Percentiles rank a stretch among this genome's conserved stretches.
phyloP scores from a whole-genome alignment of 2,888 invertebrate species.

The Chalcosyrphus nemorum region DNA sequence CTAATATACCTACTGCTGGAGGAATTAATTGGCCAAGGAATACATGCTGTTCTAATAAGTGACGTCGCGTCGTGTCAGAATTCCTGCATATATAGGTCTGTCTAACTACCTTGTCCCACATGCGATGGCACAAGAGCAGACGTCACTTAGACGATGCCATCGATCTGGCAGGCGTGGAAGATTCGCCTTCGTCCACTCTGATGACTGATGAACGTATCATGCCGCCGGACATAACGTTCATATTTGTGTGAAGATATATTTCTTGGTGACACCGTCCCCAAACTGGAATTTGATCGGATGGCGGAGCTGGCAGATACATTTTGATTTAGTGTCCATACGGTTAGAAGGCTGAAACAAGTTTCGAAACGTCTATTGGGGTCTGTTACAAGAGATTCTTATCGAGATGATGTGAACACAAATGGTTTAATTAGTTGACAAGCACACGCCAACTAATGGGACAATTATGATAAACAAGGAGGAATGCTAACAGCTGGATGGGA shows the following conservation, averaged over 20 bases:
- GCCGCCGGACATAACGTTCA: constrained; percentile 3
- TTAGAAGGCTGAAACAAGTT: constrained; percentile 8
- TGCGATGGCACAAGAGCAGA: neutral
- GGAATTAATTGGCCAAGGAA: neutral
- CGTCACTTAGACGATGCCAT: neutral
- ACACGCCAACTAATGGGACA: constrained; percentile 27
- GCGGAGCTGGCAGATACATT: neutral
- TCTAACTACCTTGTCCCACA: constrained; percentile 1
- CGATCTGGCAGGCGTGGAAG: neutral
- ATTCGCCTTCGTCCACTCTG: neutral
- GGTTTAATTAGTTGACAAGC: constrained; percentile 60
- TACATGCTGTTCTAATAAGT: neutral
- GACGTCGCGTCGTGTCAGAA: constrained; percentile 16
- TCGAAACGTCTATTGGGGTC: constrained; percentile 20
- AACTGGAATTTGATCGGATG: constrained; percentile 6
- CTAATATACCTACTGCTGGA: neutral
- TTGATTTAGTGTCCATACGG: constrained; percentile 34
- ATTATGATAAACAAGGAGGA: constrained; percentile 22
- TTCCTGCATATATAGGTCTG: neutral
- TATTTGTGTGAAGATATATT: neutral
- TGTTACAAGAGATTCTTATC: constrained; percentile 52
- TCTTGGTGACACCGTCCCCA: constrained; percentile 14
- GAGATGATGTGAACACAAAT: constrained; percentile 54
- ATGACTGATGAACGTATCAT: constrained; percentile 20
- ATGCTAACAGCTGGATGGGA: neutral